These are phyloP conservation scores for Dicrurus megarhynchus DNA, from an alignment of 2,113 vertebrate species.

Conservation along the genomic window DNA sequence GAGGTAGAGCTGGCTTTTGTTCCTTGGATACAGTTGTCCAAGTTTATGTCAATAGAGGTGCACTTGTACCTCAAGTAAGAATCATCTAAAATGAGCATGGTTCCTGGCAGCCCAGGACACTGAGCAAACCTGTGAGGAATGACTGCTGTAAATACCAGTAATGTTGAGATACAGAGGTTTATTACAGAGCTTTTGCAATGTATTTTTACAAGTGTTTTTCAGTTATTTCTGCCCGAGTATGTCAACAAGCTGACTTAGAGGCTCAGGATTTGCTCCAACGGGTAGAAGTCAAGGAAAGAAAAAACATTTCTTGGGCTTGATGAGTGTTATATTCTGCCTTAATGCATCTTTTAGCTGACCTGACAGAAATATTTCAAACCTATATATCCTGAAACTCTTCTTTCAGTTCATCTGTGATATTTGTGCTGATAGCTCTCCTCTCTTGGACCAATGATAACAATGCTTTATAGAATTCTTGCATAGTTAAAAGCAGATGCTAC, in stretches of 20 bases:
- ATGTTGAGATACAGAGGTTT: background rate
- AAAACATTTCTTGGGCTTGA: conserved; percentile 10
- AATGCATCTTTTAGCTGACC: conserved; percentile 28
- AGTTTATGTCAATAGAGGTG: background rate
- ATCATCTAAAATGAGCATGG: background rate
- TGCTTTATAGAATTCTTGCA: background rate
- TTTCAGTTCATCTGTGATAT: conserved; percentile 10
- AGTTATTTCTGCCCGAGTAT: background rate
- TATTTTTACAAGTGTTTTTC: background rate
- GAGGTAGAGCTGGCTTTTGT: background rate
- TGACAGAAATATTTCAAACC: conserved; percentile 27
- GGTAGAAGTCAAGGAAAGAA: conserved; percentile 46
- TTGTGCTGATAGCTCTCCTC: background rate
- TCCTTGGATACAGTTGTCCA: background rate
- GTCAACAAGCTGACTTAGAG: conserved; percentile 14
- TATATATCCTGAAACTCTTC: conserved; percentile 40
- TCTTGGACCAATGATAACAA: conserved; percentile 16
- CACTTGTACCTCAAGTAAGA: background rate
- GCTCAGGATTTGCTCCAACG: conserved; percentile 20
- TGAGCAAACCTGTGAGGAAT: background rate
- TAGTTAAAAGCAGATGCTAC: conserved; percentile 7
- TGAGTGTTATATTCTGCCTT: background rate
- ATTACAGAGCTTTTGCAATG: background rate
- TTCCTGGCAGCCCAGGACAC: background rate
- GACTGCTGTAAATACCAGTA: background rate